Percentiles rank a stretch among this genome's conserved stretches.
Evolutionary conservation across 2,888 invertebrate genomes (phyloP).

Genomic region (Eurois occulta): DNA sequence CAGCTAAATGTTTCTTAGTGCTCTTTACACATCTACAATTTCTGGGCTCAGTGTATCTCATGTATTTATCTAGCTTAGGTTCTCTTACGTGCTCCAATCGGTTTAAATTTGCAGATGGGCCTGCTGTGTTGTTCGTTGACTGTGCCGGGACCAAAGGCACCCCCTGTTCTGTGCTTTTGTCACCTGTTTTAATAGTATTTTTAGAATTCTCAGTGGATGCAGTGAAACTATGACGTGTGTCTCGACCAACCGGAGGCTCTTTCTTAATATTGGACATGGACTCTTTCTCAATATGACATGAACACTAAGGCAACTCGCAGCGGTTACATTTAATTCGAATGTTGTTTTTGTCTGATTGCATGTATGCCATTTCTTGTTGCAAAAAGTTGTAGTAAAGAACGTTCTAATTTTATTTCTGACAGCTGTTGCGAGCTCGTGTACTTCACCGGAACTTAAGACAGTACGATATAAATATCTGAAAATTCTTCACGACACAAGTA

Average conservation of each 20-base stretch:
- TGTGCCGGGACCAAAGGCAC: neutral
- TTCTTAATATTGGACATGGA: slow-evolving; percentile 72
- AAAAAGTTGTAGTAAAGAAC: slow-evolving; percentile 83
- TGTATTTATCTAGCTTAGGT: slow-evolving; percentile 83
- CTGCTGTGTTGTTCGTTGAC: slow-evolving; percentile 27
- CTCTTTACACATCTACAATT: slow-evolving; percentile 78
- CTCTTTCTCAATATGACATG: slow-evolving; percentile 71
- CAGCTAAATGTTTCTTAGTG: slow-evolving; percentile 80
- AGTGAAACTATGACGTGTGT: slow-evolving; percentile 77
- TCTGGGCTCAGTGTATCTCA: slow-evolving; percentile 75
- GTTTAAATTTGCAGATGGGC: neutral
- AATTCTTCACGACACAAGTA: slow-evolving; percentile 82
- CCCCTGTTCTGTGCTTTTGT: neutral
- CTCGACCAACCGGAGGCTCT: slow-evolving; percentile 67
- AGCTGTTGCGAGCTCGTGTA: slow-evolving; percentile 74
- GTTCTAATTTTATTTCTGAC: slow-evolving; percentile 78
- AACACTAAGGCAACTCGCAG: slow-evolving; percentile 72
- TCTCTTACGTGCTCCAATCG: slow-evolving; percentile 76
- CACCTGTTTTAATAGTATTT: neutral
- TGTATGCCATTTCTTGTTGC: slow-evolving; percentile 78
- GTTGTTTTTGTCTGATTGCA: slow-evolving; percentile 54
- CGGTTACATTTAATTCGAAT: slow-evolving; percentile 72
- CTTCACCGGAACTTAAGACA: slow-evolving; percentile 80
- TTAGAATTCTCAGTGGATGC: slow-evolving; percentile 60
- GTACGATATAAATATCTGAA: slow-evolving; percentile 82